phyloP scores from a whole-genome alignment of 2,888 invertebrate genomes.

The Clepsis dumicolana region DNA sequence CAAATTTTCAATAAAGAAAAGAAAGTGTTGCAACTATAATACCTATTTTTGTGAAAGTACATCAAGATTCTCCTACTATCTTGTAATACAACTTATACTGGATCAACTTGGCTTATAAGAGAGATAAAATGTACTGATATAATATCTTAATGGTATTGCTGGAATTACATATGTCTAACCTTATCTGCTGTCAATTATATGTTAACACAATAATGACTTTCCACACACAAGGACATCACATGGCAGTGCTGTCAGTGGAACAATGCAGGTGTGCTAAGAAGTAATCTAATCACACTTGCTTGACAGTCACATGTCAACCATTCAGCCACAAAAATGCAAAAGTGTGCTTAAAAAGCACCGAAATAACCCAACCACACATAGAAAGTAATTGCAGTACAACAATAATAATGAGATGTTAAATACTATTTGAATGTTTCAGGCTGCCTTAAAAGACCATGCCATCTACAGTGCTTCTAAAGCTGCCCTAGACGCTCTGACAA shows the following conservation, averaged over 20 bases:
- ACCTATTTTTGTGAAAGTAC: background rate
- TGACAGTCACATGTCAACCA: no score
- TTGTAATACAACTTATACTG: background rate
- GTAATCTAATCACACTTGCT: no score
- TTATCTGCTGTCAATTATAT: constrained; percentile 22
- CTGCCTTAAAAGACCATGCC: constrained; percentile 91
- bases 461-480: constrained; percentile 96
- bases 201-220: constrained; percentile 18
- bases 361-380: no score
- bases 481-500: constrained; percentile 94
- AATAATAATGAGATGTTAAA: background rate
- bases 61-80: background rate
- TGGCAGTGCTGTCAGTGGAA: no score
- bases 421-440: constrained; percentile 63
- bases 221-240: no score
- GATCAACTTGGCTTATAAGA: background rate
- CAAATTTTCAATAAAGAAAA: no score
- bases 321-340: no score
- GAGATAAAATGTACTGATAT: background rate
- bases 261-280: no score
- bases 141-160: constrained; percentile 12
- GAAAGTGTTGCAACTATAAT: background rate
- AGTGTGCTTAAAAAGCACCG: no score
- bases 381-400: no score
- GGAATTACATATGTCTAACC: constrained; percentile 40